Percentiles rank a stretch among this genome's conserved stretches.
Conservation (phyloP, 53 echinoderm and acorn worm species). For the Pentamera pediparva region DNA sequence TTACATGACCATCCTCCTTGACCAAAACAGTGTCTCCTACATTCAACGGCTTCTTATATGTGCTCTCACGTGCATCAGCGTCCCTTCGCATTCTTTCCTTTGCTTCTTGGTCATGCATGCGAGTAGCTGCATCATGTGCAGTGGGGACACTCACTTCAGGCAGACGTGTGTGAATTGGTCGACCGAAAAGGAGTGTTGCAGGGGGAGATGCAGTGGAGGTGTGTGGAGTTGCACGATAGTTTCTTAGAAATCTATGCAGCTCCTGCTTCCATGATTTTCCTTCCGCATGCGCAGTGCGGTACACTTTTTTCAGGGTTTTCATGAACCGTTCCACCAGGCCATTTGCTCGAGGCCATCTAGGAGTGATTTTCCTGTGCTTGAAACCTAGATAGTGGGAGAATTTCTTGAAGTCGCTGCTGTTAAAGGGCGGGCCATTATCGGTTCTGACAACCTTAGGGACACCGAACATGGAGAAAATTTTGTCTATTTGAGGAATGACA, state of each 20-base stretch:
- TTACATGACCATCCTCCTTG: slow-evolving; percentile 26
- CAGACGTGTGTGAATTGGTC: background rate
- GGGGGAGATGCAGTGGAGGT: slow-evolving; percentile 35
- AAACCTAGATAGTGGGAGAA: slow-evolving; percentile 58
- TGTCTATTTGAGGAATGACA: slow-evolving; percentile 54
- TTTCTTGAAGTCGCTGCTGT: slow-evolving; percentile 42
- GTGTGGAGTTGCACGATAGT: slow-evolving; percentile 55
- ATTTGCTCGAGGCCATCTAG: slow-evolving; percentile 54
- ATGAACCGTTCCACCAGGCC: slow-evolving; percentile 54
- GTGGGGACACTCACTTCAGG: slow-evolving; percentile 1
- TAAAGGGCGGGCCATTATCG: slow-evolving; percentile 71
- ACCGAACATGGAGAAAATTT: slow-evolving; percentile 58
- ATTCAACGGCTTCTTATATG: background rate
- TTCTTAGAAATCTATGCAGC: slow-evolving; percentile 32
- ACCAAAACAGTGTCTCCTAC: slow-evolving; percentile 20
- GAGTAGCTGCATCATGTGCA: background rate
- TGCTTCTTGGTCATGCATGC: background rate
- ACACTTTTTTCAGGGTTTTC: slow-evolving; percentile 49
- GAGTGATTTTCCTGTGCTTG: slow-evolving; percentile 50
- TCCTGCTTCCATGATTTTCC: slow-evolving; percentile 41
- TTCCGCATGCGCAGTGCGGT: slow-evolving; percentile 45
- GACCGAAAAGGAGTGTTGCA: slow-evolving; percentile 38
- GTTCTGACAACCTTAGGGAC: slow-evolving; percentile 44
- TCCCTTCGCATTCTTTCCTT: background rate
- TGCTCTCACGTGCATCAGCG: background rate